phyloP scores from a whole-genome alignment of 1,140 invertebrate genomes.

The Papilio machaon region DNA sequence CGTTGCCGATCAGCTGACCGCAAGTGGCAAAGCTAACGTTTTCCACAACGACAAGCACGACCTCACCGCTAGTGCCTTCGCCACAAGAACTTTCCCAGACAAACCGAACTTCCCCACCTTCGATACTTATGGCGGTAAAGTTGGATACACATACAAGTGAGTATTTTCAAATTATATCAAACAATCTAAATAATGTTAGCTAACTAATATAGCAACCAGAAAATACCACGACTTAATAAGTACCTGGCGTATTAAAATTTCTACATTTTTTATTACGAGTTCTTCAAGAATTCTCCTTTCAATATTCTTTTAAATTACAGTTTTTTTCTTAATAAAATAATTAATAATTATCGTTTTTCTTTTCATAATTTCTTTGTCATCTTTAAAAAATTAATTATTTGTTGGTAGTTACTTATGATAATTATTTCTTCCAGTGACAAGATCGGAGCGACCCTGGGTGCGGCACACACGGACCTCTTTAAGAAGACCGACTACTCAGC shows the following conservation, averaged over 20 bases:
- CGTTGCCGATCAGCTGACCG: conserved; percentile 54
- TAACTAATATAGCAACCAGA: no score
- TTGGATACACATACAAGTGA: conserved; percentile 34
- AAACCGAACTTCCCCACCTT: conserved; percentile 26
- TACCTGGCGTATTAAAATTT: no score
- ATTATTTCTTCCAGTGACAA: conserved; percentile 40
- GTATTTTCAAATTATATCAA: neutral
- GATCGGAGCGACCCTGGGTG: conserved; percentile 40
- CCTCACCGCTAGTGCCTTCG: conserved; percentile 54
- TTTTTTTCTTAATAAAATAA: no score
- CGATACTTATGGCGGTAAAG: conserved; percentile 17
- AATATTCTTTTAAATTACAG: no score
- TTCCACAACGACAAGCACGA: conserved; percentile 47
- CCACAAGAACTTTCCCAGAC: conserved; percentile 27
- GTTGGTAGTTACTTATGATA: neutral
- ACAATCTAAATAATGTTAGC: no score
- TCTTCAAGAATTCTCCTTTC: no score
- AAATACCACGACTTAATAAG: no score
- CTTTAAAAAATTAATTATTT: neutral
- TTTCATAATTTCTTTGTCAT: no score
- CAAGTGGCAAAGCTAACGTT: conserved; percentile 43
- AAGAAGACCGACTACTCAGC: conserved; percentile 45
- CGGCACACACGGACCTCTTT: conserved; percentile 39
- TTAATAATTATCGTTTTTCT: no score
- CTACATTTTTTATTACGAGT: no score